phyloP scores from a whole-genome alignment of 1,140 invertebrate genomes.

The Polypedilum pembai region DNA sequence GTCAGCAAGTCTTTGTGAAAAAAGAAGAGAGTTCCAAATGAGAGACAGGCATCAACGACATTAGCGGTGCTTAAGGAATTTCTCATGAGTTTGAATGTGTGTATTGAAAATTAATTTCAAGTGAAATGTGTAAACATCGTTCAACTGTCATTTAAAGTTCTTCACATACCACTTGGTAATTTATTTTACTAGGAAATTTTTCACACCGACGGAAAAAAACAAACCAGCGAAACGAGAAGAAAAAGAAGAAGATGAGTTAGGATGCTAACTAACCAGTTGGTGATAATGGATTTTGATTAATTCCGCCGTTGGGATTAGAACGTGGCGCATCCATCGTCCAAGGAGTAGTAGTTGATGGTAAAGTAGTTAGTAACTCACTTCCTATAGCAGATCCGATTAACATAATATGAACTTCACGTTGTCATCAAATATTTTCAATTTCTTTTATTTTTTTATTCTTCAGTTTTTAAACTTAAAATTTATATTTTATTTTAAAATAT shows the following conservation, averaged over 20 bases:
- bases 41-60: not conserved
- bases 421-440: constrained; percentile 6
- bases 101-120: constrained; percentile 3
- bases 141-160: constrained; percentile 17
- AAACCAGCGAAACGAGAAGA: not conserved
- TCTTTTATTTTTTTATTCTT: not conserved
- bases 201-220: constrained; percentile 8
- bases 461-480: too few relatives aligned
- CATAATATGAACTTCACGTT: constrained; percentile 29
- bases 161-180: not conserved
- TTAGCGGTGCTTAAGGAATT: not conserved
- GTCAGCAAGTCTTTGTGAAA: not conserved
- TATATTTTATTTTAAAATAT: not conserved
- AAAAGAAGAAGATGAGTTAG: not conserved
- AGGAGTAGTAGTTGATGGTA: constrained; percentile 30
- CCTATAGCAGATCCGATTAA: constrained; percentile 32
- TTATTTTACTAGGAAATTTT: not conserved
- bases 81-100: not conserved
- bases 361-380: constrained; percentile 31
- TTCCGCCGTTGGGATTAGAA: constrained; percentile 23
- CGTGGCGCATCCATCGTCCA: constrained; percentile 31
- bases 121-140: constrained; percentile 16
- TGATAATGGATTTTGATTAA: constrained; percentile 30
- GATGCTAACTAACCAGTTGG: constrained; percentile 30
- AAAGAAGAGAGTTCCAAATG: too few relatives aligned